phyloP scores from a whole-genome alignment of 1,140 invertebrate genomes.

The Atta colombica region DNA sequence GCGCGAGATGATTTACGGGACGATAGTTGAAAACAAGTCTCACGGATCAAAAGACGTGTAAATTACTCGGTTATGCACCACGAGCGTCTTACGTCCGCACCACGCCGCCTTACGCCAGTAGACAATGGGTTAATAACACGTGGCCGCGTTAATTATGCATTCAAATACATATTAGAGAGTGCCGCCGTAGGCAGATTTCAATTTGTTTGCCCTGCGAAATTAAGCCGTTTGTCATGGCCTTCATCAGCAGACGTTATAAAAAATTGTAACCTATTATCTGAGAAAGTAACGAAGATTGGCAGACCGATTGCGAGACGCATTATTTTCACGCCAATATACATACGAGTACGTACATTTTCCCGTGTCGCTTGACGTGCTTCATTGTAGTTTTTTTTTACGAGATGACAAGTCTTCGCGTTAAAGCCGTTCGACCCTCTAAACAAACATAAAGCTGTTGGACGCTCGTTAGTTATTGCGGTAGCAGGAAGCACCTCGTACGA shows the following conservation, averaged over 20 bases:
- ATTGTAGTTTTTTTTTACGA: conserved; percentile 20
- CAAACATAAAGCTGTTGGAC: conserved; percentile 72
- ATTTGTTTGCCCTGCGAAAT: conserved; percentile 54
- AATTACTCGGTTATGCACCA: conserved; percentile 66
- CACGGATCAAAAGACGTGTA: conserved; percentile 75
- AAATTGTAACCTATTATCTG: background rate
- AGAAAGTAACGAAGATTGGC: background rate
- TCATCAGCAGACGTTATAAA: background rate
- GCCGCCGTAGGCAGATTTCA: conserved; percentile 48
- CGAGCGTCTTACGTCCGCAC: conserved; percentile 52
- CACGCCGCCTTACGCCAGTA: conserved; percentile 42
- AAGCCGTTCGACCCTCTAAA: conserved; percentile 71
- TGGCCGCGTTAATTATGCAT: conserved; percentile 59
- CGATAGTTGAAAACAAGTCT: conserved; percentile 77
- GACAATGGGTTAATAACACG: conserved; percentile 71
- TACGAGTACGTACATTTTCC: background rate
- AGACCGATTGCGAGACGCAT: too few species aligned
- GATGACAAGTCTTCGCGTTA: conserved; percentile 31
- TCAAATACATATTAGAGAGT: conserved; percentile 50
- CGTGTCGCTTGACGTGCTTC: conserved; percentile 11
- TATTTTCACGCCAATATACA: background rate
- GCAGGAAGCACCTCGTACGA: conserved; percentile 73
- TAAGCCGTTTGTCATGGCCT: conserved; percentile 36
- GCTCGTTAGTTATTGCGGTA: conserved; percentile 71
- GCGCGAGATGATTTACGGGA: conserved; percentile 75